Base-by-base conservation (phyloP, 2,888 invertebrate genomes). In the Schizaphis graminum region DNA sequence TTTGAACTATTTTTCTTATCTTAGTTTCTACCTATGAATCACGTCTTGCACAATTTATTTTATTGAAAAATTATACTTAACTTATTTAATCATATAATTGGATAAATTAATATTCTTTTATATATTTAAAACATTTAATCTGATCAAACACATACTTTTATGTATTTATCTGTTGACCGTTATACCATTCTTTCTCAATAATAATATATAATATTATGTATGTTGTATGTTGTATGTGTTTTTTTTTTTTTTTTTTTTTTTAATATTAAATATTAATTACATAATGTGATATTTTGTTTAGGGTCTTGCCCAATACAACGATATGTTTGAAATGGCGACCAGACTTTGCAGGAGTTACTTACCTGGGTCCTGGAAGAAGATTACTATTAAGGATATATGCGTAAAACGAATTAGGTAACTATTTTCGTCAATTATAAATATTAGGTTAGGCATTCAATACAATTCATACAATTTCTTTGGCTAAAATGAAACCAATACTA, bases 271-370 rank as follows among this genome's bases (percentile, higher is more conserved):
- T 91, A 49, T 26, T 47, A 67, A 53, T 67, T 61, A 21, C n/a
- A 67, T 41, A 44, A 5, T 44, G 1, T 49, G 26, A 49, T 88
- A 5, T 67, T 86, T 89, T 89, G 24, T 93, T 89, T 90, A 94
- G 93, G 85, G 90, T 49, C 41, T 91, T 85, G 86, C 41, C 0
- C 93, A 90, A 28, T 90, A 91, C 77, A 95, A 94, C 92, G 98
- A 98, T 96, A 98, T 98, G 97, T 96, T 97, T 94, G 97, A 98
- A 95, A 97, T 98, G 95, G 98, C 98, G 0, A 97, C 97, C 41
- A 97, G 98, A 95, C 98, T 99, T 95, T 99, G 99, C 96, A 97
- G 98, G 95, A 98, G 98, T 96, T 99, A 98, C 96, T 97, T 99
- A 91, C 97, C 98, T 95, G 99, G 99, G 2, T 97, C 98, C 10